phyloP scores from a whole-genome alignment of 2,888 invertebrate species.

The Acleris cristana region DNA sequence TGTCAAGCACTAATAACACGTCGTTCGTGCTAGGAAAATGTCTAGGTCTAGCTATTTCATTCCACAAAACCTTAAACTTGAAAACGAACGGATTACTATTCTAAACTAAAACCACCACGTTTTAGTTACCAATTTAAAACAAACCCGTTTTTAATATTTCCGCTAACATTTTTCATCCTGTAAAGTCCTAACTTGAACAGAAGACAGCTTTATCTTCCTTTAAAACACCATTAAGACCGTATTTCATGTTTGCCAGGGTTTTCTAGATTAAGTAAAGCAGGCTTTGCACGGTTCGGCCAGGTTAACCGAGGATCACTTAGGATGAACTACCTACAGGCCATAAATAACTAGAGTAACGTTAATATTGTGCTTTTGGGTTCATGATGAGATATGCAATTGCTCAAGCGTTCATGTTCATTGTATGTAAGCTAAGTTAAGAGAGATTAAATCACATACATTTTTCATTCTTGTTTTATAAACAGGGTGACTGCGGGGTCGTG shows the following conservation, averaged over 20 bases:
- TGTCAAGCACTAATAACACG: too few species aligned
- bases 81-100: neutral
- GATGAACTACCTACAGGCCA: slow-evolving; percentile 2
- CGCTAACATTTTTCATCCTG: slow-evolving; percentile 24
- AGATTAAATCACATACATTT: too few species aligned
- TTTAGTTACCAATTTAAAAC: neutral
- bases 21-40: too few species aligned
- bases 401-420: too few species aligned
- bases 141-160: slow-evolving; percentile 25
- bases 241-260: slow-evolving; percentile 27
- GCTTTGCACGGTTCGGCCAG: slow-evolving; percentile 6
- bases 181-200: slow-evolving; percentile 10
- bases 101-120: neutral
- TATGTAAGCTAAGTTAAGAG: too few species aligned
- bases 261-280: slow-evolving; percentile 20
- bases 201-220: slow-evolving; percentile 26
- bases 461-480: too few species aligned
- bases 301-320: slow-evolving; percentile 5
- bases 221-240: slow-evolving; percentile 29
- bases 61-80: neutral
- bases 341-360: neutral
- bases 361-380: neutral
- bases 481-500: too few species aligned
- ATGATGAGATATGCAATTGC: neutral
- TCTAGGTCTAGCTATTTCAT: too few species aligned